phyloP scores from a whole-genome alignment of 2,888 invertebrate species.

The Thysanoteuthis rhombus region DNA sequence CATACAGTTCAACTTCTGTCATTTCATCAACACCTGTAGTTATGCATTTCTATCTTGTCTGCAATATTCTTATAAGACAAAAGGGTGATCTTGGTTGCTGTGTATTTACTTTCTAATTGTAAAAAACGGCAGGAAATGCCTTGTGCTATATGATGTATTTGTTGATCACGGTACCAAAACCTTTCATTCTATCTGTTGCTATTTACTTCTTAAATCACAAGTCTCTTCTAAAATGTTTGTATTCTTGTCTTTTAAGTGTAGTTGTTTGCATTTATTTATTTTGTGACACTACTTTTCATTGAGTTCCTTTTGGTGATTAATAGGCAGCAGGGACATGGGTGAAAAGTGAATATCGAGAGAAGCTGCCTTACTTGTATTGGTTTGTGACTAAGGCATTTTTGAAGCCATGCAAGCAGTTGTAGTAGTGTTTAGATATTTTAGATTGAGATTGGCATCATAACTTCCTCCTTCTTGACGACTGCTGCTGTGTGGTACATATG shows the following conservation, averaged over 20 bases:
- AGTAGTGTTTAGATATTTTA: neutral
- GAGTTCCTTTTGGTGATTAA: too few relatives aligned
- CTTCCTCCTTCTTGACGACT: neutral
- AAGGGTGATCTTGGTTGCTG: neutral
- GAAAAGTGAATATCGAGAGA: too few relatives aligned
- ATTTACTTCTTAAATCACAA: too few relatives aligned
- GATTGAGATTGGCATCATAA: neutral
- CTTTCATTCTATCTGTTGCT: too few relatives aligned
- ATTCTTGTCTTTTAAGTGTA: too few relatives aligned
- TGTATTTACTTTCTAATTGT: neutral
- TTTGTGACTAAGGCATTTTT: neutral
- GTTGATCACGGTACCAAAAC: too few relatives aligned
- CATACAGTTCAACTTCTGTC: too few relatives aligned
- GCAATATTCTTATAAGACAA: neutral
- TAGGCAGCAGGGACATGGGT: too few relatives aligned
- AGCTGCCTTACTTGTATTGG: neutral
- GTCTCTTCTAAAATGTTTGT: too few relatives aligned
- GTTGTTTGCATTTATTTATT: too few relatives aligned
- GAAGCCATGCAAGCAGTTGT: neutral
- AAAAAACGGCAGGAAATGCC: neutral
- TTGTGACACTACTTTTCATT: too few relatives aligned
- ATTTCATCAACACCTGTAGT: too few relatives aligned
- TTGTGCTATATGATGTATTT: neutral
- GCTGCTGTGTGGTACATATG: neutral
- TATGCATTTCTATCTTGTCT: neutral